These are phyloP conservation scores for Periophthalmus modestus DNA, from an alignment of 2,113 vertebrate species.

Conservation along the genomic window DNA sequence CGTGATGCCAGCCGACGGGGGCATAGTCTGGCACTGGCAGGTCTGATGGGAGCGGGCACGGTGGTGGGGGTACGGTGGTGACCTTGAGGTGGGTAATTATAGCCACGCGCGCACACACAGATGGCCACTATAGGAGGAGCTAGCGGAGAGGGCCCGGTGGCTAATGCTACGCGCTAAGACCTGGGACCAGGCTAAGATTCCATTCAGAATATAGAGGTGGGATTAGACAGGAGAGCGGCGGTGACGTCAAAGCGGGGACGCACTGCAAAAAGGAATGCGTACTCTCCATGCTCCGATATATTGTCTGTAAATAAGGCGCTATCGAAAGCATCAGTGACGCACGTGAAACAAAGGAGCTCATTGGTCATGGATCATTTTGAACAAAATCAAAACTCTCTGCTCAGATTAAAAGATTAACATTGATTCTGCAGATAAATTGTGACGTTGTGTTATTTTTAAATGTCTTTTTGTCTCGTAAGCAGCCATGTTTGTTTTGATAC, in stretches of 20 bases:
- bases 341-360: too few relatives aligned
- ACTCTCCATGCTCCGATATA: too few relatives aligned
- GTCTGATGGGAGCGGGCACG: slow-evolving; percentile 36
- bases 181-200: slow-evolving; percentile 24
- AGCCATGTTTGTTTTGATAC: too few relatives aligned
- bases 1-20: slow-evolving; percentile 54
- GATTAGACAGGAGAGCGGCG: slow-evolving; percentile 25
- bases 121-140: slow-evolving; percentile 25
- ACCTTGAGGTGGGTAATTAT: slow-evolving; percentile 60
- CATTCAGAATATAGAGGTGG: slow-evolving; percentile 46
- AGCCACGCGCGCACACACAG: slow-evolving; percentile 27
- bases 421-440: too few relatives aligned
- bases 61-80: slow-evolving; percentile 29
- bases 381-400: too few relatives aligned
- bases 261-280: too few relatives aligned
- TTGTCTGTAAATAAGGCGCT: too few relatives aligned
- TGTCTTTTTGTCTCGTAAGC: too few relatives aligned
- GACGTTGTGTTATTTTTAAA: too few relatives aligned
- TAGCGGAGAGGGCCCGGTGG: slow-evolving; percentile 18
- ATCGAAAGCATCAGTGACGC: too few relatives aligned
- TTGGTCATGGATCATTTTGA: too few relatives aligned
- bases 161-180: slow-evolving; percentile 31
- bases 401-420: too few relatives aligned
- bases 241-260: not conserved
- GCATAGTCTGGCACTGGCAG: slow-evolving; percentile 32